These are phyloP conservation scores for Varanus komodoensis DNA, from an alignment of 2,113 vertebrate species.

Conservation along the genomic window DNA sequence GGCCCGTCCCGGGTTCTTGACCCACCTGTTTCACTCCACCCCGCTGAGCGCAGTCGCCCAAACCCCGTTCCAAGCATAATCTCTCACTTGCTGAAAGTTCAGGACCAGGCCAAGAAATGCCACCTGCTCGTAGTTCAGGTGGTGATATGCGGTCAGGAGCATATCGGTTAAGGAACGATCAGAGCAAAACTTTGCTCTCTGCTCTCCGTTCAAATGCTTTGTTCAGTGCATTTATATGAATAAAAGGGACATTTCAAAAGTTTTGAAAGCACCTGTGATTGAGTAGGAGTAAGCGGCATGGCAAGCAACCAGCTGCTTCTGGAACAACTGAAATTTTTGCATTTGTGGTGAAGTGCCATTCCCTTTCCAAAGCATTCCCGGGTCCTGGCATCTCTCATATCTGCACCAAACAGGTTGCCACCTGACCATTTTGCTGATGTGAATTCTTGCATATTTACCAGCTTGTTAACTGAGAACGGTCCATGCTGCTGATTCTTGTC, in stretches of 20 bases:
- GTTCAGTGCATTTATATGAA: neutral
- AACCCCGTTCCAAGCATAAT: neutral
- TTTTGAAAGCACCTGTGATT: neutral
- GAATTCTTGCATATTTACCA: conserved; percentile 76
- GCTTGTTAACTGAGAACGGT: conserved; percentile 62
- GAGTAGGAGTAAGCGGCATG: neutral
- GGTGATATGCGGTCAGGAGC: no score
- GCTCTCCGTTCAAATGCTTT: neutral
- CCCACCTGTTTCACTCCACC: neutral
- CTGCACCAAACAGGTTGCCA: conserved; percentile 55
- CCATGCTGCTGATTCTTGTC: conserved; percentile 68
- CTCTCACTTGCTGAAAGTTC: neutral
- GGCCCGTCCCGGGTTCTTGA: neutral
- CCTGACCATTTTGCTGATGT: conserved; percentile 13
- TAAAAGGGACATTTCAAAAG: neutral
- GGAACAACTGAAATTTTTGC: neutral
- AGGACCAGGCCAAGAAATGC: neutral
- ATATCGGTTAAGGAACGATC: neutral
- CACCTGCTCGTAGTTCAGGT: neutral
- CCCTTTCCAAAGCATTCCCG: conserved; percentile 24
- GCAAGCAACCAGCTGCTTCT: conserved; percentile 12
- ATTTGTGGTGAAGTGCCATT: conserved; percentile 18
- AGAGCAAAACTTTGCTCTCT: neutral
- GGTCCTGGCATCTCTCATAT: conserved; percentile 43
- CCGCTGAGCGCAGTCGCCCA: no score